Evolutionary conservation across 1,140 invertebrate genomes (phyloP).

Genomic region (Zaprionus ghesquierei): DNA sequence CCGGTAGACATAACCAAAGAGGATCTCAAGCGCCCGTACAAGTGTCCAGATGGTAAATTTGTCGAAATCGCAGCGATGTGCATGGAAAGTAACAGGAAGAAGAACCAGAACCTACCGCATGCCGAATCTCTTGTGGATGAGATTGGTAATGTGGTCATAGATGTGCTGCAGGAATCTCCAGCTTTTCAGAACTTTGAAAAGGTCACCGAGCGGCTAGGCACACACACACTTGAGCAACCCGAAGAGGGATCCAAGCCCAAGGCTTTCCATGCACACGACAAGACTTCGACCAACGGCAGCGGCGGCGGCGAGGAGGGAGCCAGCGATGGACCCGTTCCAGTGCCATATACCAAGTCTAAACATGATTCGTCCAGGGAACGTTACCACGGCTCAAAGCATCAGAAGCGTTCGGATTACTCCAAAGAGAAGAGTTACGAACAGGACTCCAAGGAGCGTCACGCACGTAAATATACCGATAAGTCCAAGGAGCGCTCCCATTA

Average conservation of each 20-base stretch:
- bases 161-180: constrained; percentile 65
- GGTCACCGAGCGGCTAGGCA: constrained; percentile 61
- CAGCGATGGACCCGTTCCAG: not conserved
- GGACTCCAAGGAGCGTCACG: constrained; percentile 5
- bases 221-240: constrained; percentile 8
- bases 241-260: constrained; percentile 6
- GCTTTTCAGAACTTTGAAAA: constrained; percentile 70
- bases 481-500: constrained; percentile 41
- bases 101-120: constrained; percentile 2
- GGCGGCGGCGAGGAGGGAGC: not conserved
- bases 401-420: not conserved
- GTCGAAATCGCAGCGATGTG: constrained; percentile 66
- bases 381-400: not conserved
- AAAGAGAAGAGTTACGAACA: not conserved
- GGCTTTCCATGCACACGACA: constrained; percentile 6
- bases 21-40: constrained; percentile 58
- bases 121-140: constrained; percentile 57
- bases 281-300: not conserved
- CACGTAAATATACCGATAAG: no score
- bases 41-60: constrained; percentile 58
- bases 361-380: not conserved
- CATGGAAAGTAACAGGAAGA: constrained; percentile 38
- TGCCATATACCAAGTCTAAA: not conserved
- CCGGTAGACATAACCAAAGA: constrained; percentile 60
- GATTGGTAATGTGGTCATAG: constrained; percentile 58